phyloP scores from a whole-genome alignment of 2,113 vertebrate species.

The Arenaria interpres region DNA sequence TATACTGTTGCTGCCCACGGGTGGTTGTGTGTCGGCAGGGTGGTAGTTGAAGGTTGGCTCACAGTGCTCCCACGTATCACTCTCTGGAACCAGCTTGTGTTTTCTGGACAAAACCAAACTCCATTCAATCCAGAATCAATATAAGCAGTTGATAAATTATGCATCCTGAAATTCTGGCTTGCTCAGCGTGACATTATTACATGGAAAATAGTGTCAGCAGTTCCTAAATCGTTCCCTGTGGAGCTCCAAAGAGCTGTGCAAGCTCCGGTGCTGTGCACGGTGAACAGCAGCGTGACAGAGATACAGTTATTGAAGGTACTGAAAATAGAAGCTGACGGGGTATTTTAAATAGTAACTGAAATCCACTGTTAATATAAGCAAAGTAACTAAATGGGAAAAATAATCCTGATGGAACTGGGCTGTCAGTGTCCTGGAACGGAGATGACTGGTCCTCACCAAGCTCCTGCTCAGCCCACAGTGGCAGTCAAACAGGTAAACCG shows the following conservation, averaged over 20 bases:
- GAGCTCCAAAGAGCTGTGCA: background rate
- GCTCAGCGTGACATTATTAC: background rate
- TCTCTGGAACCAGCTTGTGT: background rate
- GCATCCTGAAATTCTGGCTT: background rate
- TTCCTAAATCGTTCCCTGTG: background rate
- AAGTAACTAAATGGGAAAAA: background rate
- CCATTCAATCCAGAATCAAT: background rate
- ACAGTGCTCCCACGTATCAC: rapidly evolving
- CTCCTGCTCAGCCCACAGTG: rapidly evolving
- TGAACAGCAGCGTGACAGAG: background rate
- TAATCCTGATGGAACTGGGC: background rate
- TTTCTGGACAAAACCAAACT: background rate
- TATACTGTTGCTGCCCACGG: rapidly evolving
- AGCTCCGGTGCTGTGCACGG: background rate
- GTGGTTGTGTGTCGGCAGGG: background rate
- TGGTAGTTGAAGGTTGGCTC: background rate
- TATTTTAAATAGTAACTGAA: background rate
- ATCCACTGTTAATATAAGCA: background rate
- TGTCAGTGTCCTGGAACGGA: background rate
- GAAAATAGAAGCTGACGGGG: background rate
- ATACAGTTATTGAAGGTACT: background rate
- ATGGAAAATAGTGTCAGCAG: background rate
- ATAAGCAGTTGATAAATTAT: background rate
- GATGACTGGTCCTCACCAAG: background rate
- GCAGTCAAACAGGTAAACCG: background rate